Conservation (phyloP, 2,888 invertebrate species). For the Desoria tigrina region DNA sequence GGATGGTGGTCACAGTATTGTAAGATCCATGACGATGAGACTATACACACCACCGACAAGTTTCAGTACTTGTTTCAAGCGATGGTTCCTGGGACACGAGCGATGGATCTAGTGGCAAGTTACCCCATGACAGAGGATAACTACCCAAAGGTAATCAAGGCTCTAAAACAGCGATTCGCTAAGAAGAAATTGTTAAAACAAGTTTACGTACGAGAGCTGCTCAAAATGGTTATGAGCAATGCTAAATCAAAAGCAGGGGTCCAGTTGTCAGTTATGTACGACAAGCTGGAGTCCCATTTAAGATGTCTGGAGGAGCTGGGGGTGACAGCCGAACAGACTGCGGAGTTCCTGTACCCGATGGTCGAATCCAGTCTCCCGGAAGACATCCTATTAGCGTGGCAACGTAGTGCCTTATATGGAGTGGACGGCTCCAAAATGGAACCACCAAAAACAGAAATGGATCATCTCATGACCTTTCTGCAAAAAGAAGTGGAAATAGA, state of each 20-base stretch:
- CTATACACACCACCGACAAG: slow-evolving; percentile 15
- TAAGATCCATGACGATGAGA: slow-evolving; percentile 25
- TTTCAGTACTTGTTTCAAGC: slow-evolving; percentile 23
- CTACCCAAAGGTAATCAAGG: slow-evolving; percentile 22
- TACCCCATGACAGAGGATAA: slow-evolving; percentile 21
- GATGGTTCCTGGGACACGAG: slow-evolving; percentile 8
- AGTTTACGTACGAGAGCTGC: slow-evolving; percentile 24
- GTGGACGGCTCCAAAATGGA: no score
- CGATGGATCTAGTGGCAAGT: slow-evolving; percentile 11
- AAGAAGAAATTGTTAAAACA: slow-evolving; percentile 13
- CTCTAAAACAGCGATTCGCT: slow-evolving; percentile 18
- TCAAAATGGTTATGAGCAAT: slow-evolving; percentile 13
- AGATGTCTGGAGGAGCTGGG: slow-evolving; percentile 29
- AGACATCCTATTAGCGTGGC: slow-evolving; percentile 30
- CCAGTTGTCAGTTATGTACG: slow-evolving; percentile 17
- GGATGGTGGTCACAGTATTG: slow-evolving; percentile 18
- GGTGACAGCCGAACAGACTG: slow-evolving; percentile 22
- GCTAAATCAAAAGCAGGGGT: slow-evolving; percentile 24
- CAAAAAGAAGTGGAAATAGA: no score
- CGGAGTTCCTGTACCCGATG: no score
- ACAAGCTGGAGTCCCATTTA: slow-evolving; percentile 22
- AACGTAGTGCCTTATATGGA: slow-evolving; percentile 16
- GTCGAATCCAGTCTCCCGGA: slow-evolving; percentile 38
- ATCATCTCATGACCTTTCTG: no score
- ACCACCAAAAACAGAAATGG: no score